Conservation (phyloP, 92 coral and sea anemone genomes). For the Scolanthus callimorphus region DNA sequence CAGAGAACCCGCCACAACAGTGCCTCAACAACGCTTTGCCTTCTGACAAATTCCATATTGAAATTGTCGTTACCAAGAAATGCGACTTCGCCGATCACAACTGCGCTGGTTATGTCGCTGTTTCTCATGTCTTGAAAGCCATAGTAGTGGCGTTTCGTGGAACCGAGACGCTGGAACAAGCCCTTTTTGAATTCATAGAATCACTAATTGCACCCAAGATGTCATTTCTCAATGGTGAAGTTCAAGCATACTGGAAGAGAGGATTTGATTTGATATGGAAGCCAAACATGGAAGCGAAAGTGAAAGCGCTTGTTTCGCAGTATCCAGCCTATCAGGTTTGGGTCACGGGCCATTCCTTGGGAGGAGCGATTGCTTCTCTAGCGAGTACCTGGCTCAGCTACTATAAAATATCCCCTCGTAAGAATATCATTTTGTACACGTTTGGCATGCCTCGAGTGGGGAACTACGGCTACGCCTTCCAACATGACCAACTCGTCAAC, state of each 20-base stretch:
- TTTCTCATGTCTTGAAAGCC: constrained; percentile 45
- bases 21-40: constrained; percentile 40
- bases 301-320: too few species aligned
- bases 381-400: constrained; percentile 29
- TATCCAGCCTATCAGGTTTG: constrained; percentile 28
- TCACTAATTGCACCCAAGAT: constrained; percentile 12
- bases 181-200: constrained; percentile 2
- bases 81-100: constrained; percentile 29
- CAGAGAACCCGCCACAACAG: constrained; percentile 24
- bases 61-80: constrained; percentile 24
- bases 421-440: constrained; percentile 32
- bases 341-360: constrained; percentile 49
- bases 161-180: constrained; percentile 17
- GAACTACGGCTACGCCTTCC: constrained; percentile 30
- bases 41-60: constrained; percentile 19
- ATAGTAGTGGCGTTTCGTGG: constrained; percentile 59
- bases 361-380: constrained; percentile 50
- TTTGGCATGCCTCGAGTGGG: constrained; percentile 50
- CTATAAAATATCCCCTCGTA: constrained; percentile 18
- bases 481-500: constrained; percentile 32
- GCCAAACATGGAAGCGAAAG: too few species aligned
- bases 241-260: constrained; percentile 45
- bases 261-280: too few species aligned
- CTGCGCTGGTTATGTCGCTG: constrained; percentile 60
- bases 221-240: constrained; percentile 45